Base-by-base conservation (phyloP, 2,797 vertebrate species). In the Podarcis lilfordi region DNA sequence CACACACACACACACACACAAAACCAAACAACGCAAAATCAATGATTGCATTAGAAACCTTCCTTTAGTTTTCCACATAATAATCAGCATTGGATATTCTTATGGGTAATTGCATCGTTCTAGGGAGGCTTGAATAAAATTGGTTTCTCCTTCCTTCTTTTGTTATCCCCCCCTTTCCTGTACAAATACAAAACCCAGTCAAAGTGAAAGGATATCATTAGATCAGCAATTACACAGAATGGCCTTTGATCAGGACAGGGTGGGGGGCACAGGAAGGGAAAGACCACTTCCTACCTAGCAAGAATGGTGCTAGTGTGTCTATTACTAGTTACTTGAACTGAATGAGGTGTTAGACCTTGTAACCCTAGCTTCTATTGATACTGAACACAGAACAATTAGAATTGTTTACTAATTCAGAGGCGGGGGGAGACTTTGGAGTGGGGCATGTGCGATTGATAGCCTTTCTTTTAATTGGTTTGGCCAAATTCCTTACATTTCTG, bases 1-100 rank as follows among this genome's bases (percentile, higher is more conserved):
- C 23, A 13, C 32, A 66, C n/a, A 59, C n/a, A n/a, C n/a, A n/a
- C n/a, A n/a, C n/a, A n/a, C n/a, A 85, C 45, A 64, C 69, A 72
- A 80, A 23, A 61, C 32, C 21, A 40, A 77, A 32, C 78, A 98
- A 98, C 96, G 96, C 97, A 98, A 98, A 97, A 98, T 97, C 97
- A 98, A 98, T 98, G 97, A 98, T 98, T 98, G 97, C 97, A 98
- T 98, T 98, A 98, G 98, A 98, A 98, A 97, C 97, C 97, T 97
- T 97, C 98, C 97, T 98, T 98, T 98, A 98, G 97, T 96, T 94
- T 96, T 95, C 96, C 96, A 97, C 96, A 97, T 97, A 97, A 97
- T 96, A 96, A 96, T 97, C 98, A 97, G 97, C 97, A 97, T 97
- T 98, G 97, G 97, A 97, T 98, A 98, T 97, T 97, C 98, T 98